phyloP scores from a whole-genome alignment of 2,888 invertebrate species.

The Phoenoteleia sp. region DNA sequence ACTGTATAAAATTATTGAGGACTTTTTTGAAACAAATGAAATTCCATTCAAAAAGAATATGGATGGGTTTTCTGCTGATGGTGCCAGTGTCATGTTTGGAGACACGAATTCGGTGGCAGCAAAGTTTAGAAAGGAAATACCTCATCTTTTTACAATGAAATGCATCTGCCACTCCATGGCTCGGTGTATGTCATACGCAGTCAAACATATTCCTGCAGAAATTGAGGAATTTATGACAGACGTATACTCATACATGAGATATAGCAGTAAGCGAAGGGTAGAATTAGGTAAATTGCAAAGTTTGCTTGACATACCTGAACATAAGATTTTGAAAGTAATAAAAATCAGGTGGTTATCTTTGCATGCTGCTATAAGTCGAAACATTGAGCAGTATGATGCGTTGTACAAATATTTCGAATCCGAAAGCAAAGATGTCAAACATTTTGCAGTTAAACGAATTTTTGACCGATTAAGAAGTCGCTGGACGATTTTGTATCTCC shows the following conservation, averaged over 20 bases:
- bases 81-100: constrained; percentile 83
- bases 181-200: constrained; percentile 80
- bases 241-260: constrained; percentile 27
- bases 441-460: constrained; percentile 17
- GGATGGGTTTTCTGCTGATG: constrained; percentile 83
- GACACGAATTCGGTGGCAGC: constrained; percentile 78
- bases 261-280: constrained; percentile 37
- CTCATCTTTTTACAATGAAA: constrained; percentile 81
- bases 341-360: constrained; percentile 76
- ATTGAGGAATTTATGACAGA: constrained; percentile 59
- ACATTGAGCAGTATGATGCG: constrained; percentile 74
- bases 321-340: constrained; percentile 75
- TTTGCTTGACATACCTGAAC: constrained; percentile 74
- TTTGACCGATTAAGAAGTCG: constrained; percentile 29
- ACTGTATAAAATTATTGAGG: constrained; percentile 14
- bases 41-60: constrained; percentile 67
- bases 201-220: constrained; percentile 78
- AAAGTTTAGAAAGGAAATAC: constrained; percentile 79
- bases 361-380: constrained; percentile 65
- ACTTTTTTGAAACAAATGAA: constrained; percentile 8
- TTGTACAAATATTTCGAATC: constrained; percentile 71
- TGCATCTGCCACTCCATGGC: constrained; percentile 83
- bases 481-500: constrained; percentile 59
- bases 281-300: constrained; percentile 23
- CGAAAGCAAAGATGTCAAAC: constrained; percentile 7